phyloP scores from a whole-genome alignment of 1,140 invertebrate genomes.

The Lepidurus couesii region DNA sequence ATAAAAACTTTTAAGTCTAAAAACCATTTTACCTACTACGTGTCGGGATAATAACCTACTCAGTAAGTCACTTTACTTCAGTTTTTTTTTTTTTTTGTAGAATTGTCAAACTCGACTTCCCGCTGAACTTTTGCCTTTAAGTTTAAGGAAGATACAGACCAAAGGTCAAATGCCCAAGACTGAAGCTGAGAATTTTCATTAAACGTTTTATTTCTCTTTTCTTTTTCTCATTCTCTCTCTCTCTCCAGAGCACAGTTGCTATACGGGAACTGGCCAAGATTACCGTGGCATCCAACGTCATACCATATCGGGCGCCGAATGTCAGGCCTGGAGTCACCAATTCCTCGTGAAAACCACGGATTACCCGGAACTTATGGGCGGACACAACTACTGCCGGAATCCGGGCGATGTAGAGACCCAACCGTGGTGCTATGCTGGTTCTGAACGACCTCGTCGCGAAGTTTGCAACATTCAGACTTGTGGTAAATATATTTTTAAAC shows the following conservation, averaged over 20 bases:
- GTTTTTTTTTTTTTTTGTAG: no score
- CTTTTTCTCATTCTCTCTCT: slow-evolving; percentile 11
- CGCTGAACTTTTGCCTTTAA: no score
- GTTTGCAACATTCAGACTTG: slow-evolving; percentile 31
- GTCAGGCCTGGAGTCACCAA: slow-evolving; percentile 71
- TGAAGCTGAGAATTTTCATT: neutral
- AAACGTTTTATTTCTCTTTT: neutral
- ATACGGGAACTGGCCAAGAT: slow-evolving; percentile 69
- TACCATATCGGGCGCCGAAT: slow-evolving; percentile 64
- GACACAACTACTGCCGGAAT: slow-evolving; percentile 89
- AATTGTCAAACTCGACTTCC: no score
- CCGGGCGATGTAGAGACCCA: slow-evolving; percentile 67
- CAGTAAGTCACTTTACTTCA: no score
- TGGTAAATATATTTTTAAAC: slow-evolving; percentile 30
- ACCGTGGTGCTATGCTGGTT: slow-evolving; percentile 78
- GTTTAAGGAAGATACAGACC: no score
- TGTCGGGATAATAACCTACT: no score
- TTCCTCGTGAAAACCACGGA: slow-evolving; percentile 65
- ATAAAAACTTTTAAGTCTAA: no score
- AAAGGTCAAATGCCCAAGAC: neutral
- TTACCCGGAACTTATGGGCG: slow-evolving; percentile 73
- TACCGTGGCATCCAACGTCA: slow-evolving; percentile 72
- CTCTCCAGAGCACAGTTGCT: slow-evolving; percentile 62
- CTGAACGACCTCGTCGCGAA: slow-evolving; percentile 28
- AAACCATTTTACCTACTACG: no score